Percentiles rank a stretch among this genome's conserved stretches.
These are phyloP conservation scores for Orthosia cruda DNA, from an alignment of 2,888 invertebrate species.

Conservation along the genomic window DNA sequence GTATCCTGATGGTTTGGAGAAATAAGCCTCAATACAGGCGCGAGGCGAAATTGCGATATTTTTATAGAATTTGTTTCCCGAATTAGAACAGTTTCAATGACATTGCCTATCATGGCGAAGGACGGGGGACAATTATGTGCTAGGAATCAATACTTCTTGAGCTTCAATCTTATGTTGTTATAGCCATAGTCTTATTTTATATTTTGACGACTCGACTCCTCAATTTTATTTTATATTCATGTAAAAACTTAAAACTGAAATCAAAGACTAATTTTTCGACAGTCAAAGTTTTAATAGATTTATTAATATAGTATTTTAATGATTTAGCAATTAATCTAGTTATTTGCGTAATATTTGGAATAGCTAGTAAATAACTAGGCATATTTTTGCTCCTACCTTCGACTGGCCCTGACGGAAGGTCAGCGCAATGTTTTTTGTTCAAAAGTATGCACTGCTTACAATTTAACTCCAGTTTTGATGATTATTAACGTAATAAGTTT, in stretches of 20 bases:
- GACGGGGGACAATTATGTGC: background rate
- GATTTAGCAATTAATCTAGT: conserved; percentile 18
- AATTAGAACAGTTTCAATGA: background rate
- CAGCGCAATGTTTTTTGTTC: conserved; percentile 50
- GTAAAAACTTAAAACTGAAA: background rate
- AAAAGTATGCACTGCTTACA: conserved; percentile 41
- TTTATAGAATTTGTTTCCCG: background rate
- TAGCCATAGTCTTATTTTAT: background rate
- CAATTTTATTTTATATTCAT: background rate
- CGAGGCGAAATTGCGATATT: too few relatives aligned
- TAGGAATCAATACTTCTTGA: background rate
- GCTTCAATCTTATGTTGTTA: background rate
- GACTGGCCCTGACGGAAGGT: conserved; percentile 56
- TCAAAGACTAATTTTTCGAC: background rate
- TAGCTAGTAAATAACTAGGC: conserved; percentile 26
- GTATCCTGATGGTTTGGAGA: background rate
- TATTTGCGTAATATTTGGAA: conserved; percentile 48
- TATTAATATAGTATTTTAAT: background rate
- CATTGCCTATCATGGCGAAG: background rate
- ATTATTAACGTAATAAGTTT: conserved; percentile 12
- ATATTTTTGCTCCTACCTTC: conserved; percentile 58
- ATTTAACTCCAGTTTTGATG: conserved; percentile 35
- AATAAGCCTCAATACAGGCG: too few relatives aligned
- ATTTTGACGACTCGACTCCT: background rate
- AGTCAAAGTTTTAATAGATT: too few relatives aligned